These are phyloP conservation scores for Volucella inanis DNA, from an alignment of 2,888 invertebrate genomes.

Conservation along the genomic window DNA sequence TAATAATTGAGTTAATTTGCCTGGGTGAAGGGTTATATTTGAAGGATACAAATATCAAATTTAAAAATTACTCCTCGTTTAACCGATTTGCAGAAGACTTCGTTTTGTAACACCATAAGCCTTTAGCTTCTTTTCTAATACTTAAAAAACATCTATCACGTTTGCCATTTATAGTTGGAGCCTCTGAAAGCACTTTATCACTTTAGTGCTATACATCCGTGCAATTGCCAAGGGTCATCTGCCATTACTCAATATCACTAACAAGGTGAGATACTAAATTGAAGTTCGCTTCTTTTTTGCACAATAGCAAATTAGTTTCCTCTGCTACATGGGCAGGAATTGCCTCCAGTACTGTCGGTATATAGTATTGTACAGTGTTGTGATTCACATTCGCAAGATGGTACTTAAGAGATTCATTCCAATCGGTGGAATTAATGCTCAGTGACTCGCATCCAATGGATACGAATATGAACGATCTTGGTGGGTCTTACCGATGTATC, in stretches of 20 bases:
- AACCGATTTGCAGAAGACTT: too few relatives aligned
- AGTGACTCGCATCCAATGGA: constrained; percentile 61
- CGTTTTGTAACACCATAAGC: too few relatives aligned
- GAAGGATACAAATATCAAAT: too few relatives aligned
- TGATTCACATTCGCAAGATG: constrained; percentile 37
- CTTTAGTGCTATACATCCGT: constrained; percentile 32
- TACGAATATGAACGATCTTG: constrained; percentile 33
- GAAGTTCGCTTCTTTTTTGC: constrained; percentile 78
- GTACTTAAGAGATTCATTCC: constrained; percentile 66
- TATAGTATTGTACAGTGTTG: not conserved
- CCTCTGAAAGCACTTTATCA: not conserved
- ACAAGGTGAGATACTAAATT: constrained; percentile 83
- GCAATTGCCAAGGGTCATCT: constrained; percentile 63
- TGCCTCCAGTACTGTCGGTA: constrained; percentile 61
- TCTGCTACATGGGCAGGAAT: constrained; percentile 62
- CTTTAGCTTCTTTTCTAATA: too few relatives aligned
- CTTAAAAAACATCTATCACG: not conserved
- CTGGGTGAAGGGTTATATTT: too few relatives aligned
- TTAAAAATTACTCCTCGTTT: too few relatives aligned
- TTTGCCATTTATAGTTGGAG: not conserved
- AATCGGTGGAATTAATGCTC: constrained; percentile 64
- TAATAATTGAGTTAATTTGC: too few relatives aligned
- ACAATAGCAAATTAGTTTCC: constrained; percentile 73
- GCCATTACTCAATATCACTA: constrained; percentile 79
- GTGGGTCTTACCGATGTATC: constrained; percentile 64